Evolutionary conservation across 1,140 invertebrate species (phyloP).

Genomic region (Rhyzopertha dominica): DNA sequence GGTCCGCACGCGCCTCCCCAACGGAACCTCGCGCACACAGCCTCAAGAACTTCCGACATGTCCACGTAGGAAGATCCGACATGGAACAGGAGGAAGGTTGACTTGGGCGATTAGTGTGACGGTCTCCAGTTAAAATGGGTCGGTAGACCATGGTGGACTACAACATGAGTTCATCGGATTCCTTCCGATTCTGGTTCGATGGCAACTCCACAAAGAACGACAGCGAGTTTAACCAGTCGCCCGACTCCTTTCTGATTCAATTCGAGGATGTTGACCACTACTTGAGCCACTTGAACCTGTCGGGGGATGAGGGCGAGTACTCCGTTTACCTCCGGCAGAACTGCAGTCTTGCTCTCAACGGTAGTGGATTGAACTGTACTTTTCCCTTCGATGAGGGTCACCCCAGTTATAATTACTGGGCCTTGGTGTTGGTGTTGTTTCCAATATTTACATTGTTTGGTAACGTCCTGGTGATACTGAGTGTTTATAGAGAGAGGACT

Average conservation of each 20-base stretch:
- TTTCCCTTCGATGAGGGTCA: conserved; percentile 7
- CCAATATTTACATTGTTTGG: conserved; percentile 93
- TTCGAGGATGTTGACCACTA: conserved; percentile 43
- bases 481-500: conserved; percentile 84
- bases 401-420: conserved; percentile 40
- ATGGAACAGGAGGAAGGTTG: conserved; percentile 15
- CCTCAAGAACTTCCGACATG: no score
- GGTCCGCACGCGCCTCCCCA: conserved; percentile 15
- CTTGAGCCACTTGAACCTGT: conserved; percentile 37
- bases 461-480: conserved; percentile 94
- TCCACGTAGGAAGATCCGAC: no score
- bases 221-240: conserved; percentile 21
- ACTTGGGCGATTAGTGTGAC: no score
- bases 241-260: conserved; percentile 34
- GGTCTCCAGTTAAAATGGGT: no score
- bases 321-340: conserved; percentile 28
- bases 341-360: conserved; percentile 31
- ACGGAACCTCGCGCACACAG: conserved; percentile 1
- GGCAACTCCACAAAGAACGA: conserved; percentile 20
- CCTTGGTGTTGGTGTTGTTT: conserved; percentile 72
- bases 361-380: conserved; percentile 28
- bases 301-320: conserved; percentile 23
- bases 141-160: no score
- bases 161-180: no score
- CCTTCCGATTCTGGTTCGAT: conserved; percentile 21